phyloP scores from a whole-genome alignment of 2,113 vertebrate genomes.

The Sula dactylatra region DNA sequence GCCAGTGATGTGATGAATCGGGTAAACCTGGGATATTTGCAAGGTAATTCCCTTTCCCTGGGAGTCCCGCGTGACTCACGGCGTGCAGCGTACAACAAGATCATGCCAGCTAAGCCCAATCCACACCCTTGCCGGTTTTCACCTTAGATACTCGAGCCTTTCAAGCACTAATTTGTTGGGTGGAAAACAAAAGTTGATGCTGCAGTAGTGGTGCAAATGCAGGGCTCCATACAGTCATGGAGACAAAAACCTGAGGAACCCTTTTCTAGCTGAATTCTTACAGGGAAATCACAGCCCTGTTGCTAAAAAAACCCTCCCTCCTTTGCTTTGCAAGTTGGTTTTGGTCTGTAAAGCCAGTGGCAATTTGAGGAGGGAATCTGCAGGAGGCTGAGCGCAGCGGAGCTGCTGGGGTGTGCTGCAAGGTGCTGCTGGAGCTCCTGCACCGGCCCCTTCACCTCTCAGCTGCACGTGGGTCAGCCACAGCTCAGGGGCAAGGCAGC shows the following conservation, averaged over 20 bases:
- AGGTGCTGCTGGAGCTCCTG: neutral
- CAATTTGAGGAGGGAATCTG: neutral
- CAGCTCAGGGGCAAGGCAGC: neutral
- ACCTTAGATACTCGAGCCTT: constrained; percentile 25
- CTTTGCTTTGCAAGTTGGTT: neutral
- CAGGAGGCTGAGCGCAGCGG: neutral
- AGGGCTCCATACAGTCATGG: neutral
- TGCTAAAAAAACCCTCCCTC: neutral
- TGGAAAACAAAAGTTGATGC: neutral
- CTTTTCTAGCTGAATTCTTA: neutral
- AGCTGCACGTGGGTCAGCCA: accelerated
- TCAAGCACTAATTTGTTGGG: neutral
- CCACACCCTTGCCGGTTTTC: constrained; percentile 52
- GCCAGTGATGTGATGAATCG: constrained; percentile 99
- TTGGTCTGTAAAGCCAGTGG: neutral
- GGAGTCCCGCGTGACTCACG: constrained; percentile 61
- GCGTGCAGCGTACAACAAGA: constrained; percentile 55
- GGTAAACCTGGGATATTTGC: constrained; percentile 99
- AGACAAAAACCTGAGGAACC: neutral
- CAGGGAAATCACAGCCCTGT: neutral
- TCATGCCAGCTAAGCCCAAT: constrained; percentile 45
- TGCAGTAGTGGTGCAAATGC: neutral
- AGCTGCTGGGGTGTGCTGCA: neutral
- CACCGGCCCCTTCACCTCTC: neutral
- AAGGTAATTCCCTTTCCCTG: constrained; percentile 87